A percentile compares a stretch with the other conserved stretches of the same genome.
Evolutionary conservation across 2,888 invertebrate genomes (phyloP).

Genomic region (Tanypteryx hageni): DNA sequence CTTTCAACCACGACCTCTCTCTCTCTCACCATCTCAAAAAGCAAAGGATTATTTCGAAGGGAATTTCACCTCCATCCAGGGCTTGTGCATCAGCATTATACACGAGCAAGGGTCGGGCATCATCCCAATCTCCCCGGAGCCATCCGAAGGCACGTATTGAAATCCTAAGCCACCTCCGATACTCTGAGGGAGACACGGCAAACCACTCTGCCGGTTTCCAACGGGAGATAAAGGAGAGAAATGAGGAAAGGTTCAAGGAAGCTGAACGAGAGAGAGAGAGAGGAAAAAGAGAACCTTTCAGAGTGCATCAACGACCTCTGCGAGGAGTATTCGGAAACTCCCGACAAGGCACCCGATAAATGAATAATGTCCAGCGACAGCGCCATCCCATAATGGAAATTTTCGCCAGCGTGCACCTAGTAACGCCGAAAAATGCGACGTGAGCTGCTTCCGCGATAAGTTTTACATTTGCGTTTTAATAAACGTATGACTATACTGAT

Average conservation of each 20-base stretch:
- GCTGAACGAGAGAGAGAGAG: not conserved
- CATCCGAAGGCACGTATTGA: not conserved
- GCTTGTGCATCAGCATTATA: not conserved
- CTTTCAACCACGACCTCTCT: not conserved
- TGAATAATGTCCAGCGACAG: not conserved
- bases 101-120: not conserved
- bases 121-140: not conserved
- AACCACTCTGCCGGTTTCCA: constrained; percentile 19
- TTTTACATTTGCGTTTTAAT: not conserved
- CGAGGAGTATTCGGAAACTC: not conserved
- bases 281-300: not conserved
- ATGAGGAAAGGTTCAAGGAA: not conserved
- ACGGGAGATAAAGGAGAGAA: constrained; percentile 15
- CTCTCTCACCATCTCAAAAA: not conserved
- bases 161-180: not conserved
- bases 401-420: not conserved
- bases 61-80: not conserved
- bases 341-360: not conserved
- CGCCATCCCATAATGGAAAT: constrained; percentile 9
- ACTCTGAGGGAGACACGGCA: constrained; percentile 16
- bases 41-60: not conserved
- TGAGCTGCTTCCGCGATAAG: not conserved
- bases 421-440: not conserved
- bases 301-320: constrained; percentile 2
- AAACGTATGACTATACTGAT: not conserved